Evolutionary conservation across 2,113 vertebrate genomes (phyloP).

Genomic region (Corythornis cristatus): DNA sequence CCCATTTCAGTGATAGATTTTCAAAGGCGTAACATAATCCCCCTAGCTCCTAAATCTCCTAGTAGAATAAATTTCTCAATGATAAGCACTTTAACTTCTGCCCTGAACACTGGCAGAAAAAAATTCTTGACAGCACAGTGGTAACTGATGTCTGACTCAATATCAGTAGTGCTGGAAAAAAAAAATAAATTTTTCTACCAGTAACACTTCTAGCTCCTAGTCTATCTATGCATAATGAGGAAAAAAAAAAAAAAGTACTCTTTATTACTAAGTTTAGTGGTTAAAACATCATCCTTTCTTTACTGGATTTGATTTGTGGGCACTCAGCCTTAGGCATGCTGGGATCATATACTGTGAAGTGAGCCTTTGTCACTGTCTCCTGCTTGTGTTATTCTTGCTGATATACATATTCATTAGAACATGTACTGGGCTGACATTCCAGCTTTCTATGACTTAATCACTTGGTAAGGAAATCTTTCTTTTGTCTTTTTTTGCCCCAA

Average conservation of each 20-base stretch:
- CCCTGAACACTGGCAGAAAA: neutral
- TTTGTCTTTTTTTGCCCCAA: neutral
- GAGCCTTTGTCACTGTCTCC: neutral
- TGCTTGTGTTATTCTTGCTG: neutral
- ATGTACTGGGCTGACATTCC: neutral
- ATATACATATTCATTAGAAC: neutral
- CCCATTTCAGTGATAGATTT: neutral
- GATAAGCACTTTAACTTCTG: neutral
- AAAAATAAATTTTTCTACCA: neutral
- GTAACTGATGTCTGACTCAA: neutral
- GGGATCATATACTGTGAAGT: neutral
- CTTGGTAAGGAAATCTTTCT: neutral
- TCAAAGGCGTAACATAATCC: neutral
- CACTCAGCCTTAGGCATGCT: neutral
- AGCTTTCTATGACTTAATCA: neutral
- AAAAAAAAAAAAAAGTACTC: neutral
- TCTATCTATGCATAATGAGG: neutral
- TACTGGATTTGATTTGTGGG: neutral
- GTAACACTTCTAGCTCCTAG: neutral
- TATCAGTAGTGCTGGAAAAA: neutral
- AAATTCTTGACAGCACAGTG: neutral
- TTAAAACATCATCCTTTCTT: neutral
- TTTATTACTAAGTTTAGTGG: neutral
- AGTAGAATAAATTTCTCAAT: neutral
- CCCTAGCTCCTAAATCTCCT: neutral